A percentile compares a stretch with the other conserved stretches of the same genome.
phyloP scores from a whole-genome alignment of 2,888 invertebrate species.

The Eilema caniola region DNA sequence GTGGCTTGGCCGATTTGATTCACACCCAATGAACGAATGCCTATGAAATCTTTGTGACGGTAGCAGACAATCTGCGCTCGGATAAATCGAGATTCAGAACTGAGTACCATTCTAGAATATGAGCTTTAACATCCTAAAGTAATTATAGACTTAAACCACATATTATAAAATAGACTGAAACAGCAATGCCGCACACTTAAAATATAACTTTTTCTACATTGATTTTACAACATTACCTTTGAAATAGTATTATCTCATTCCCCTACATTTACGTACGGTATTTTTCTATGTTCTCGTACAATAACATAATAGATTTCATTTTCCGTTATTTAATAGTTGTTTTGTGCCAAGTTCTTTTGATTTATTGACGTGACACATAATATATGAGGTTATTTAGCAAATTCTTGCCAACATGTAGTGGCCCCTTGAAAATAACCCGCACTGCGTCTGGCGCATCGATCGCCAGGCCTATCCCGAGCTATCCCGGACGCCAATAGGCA shows the following conservation, averaged over 20 bases:
- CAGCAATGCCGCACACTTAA: too few relatives aligned
- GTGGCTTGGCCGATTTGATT: too few relatives aligned
- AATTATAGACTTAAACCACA: too few relatives aligned
- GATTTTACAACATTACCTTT: neutral
- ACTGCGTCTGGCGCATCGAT: conserved; percentile 71
- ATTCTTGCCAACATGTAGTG: conserved; percentile 24
- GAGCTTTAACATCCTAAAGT: too few relatives aligned
- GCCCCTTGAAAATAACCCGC: conserved; percentile 58
- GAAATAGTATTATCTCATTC: neutral
- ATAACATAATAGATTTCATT: neutral
- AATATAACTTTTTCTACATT: neutral
- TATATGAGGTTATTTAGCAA: conserved; percentile 21
- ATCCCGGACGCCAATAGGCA: conserved; percentile 55
- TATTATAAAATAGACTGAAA: too few relatives aligned
- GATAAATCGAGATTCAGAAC: too few relatives aligned
- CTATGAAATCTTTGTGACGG: too few relatives aligned
- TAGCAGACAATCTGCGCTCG: too few relatives aligned
- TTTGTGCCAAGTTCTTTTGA: conserved; percentile 4
- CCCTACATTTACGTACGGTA: neutral
- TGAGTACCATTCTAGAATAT: too few relatives aligned
- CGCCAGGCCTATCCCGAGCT: conserved; percentile 54
- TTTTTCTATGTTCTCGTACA: neutral
- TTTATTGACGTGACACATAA: neutral
- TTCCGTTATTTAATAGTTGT: neutral
- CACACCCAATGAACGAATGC: too few relatives aligned